Percentiles rank a stretch among this genome's conserved stretches.
Conservation (phyloP, 2,113 vertebrate species). For the Microcebus murinus region DNA sequence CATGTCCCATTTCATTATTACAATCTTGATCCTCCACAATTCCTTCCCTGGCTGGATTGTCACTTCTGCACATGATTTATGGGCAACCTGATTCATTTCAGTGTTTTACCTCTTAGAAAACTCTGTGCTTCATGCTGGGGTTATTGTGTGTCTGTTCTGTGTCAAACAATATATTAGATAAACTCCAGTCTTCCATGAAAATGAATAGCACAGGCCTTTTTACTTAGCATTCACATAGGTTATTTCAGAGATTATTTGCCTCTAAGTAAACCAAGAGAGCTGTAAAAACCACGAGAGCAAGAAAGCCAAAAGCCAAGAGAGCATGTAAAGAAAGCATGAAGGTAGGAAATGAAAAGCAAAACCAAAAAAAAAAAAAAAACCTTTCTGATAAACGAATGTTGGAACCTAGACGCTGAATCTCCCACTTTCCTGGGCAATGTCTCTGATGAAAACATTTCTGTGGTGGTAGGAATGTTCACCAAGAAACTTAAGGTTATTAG, state of each 20-base stretch:
- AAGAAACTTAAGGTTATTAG: not conserved
- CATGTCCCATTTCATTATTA: not conserved
- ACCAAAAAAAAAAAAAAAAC: not conserved
- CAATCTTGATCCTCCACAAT: not conserved
- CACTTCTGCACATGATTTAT: conserved; percentile 52
- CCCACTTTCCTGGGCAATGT: not conserved
- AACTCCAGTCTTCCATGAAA: conserved; percentile 62
- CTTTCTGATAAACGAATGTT: conserved; percentile 36
- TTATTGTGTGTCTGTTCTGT: conserved; percentile 50
- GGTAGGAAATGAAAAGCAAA: conserved; percentile 19
- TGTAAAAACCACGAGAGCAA: not conserved
- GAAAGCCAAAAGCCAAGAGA: too few relatives aligned
- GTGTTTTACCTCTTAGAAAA: conserved; percentile 63
- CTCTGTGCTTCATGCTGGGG: conserved; percentile 1
- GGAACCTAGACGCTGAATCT: not conserved
- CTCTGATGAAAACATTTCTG: not conserved
- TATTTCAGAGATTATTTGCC: conserved; percentile 47
- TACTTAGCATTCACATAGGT: conserved; percentile 50
- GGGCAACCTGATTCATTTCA: conserved; percentile 48
- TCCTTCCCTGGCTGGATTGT: conserved; percentile 30
- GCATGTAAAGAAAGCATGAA: not conserved
- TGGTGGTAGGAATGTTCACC: not conserved
- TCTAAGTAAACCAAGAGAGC: conserved; percentile 47
- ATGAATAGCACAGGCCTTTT: conserved; percentile 54
- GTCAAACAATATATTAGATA: conserved; percentile 60